Percentiles rank a stretch among this genome's conserved stretches.
Conservation (phyloP, 2,888 invertebrate species). For the Lumbricus terrestris region DNA sequence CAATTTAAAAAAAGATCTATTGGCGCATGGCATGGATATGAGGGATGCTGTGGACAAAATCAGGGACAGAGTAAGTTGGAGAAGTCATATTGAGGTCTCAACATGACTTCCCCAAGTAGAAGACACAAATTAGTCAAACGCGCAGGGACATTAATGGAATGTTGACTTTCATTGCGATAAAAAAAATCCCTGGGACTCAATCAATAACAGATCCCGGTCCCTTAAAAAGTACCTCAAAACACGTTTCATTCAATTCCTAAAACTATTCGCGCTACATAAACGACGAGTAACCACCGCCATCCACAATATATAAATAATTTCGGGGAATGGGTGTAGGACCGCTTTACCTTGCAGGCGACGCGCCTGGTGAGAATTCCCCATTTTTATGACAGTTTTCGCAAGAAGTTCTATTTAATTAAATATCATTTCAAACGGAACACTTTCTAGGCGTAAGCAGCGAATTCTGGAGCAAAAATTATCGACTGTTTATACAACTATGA, state of each 20-base stretch:
- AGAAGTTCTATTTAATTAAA: neutral
- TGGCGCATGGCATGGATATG: no score
- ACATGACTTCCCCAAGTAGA: no score
- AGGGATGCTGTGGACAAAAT: no score
- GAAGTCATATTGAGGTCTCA: no score
- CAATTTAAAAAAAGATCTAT: no score
- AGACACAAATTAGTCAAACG: no score
- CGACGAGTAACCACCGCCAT: neutral
- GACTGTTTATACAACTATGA: neutral
- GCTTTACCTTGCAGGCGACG: conserved; percentile 9
- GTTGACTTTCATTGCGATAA: neutral
- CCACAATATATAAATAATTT: neutral
- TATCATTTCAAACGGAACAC: conserved; percentile 3
- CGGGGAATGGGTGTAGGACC: neutral
- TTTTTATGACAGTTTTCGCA: neutral
- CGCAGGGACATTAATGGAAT: neutral
- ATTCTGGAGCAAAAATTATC: neutral
- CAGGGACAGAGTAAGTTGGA: no score
- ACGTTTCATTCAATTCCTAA: neutral
- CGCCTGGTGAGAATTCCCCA: neutral
- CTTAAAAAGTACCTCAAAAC: neutral
- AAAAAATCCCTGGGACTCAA: neutral
- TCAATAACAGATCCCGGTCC: neutral
- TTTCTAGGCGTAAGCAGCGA: neutral
- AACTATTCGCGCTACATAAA: neutral